phyloP scores from a whole-genome alignment of 1,140 invertebrate species.

The Lerema accius region DNA sequence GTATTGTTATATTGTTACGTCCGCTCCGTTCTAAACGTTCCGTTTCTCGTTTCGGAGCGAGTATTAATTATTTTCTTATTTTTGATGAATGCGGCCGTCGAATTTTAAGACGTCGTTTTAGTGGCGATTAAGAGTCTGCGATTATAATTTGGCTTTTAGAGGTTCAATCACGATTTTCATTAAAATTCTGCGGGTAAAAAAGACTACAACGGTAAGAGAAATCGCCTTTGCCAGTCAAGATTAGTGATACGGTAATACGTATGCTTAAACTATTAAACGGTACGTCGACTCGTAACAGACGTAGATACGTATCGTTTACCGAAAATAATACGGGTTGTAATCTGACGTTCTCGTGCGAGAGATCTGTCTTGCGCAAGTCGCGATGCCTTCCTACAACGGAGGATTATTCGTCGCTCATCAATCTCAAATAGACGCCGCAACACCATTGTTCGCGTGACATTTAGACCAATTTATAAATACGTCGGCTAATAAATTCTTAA shows the following conservation, averaged over 20 bases:
- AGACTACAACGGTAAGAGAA: conserved; percentile 41
- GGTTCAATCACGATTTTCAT: conserved; percentile 62
- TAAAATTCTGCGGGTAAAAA: conserved; percentile 51
- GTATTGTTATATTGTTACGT: conserved; percentile 78
- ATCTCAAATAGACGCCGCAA: conserved; percentile 72
- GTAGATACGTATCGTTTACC: conserved; percentile 76
- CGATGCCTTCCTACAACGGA: conserved; percentile 54
- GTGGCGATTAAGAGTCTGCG: conserved; percentile 59
- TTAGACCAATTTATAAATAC: conserved; percentile 77
- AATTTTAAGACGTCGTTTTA: conserved; percentile 69
- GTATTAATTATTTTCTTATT: conserved; percentile 82
- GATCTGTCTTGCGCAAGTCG: conserved; percentile 59
- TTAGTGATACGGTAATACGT: conserved; percentile 56
- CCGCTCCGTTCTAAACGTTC: conserved; percentile 61
- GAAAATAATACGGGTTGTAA: conserved; percentile 73
- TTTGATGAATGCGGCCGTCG: conserved; percentile 73
- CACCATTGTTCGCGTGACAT: conserved; percentile 79
- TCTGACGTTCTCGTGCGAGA: conserved; percentile 66
- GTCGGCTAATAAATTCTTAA: conserved; percentile 61
- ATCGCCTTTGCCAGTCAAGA: conserved; percentile 64
- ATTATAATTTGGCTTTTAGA: conserved; percentile 57
- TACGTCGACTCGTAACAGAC: conserved; percentile 61
- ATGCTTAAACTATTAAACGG: conserved; percentile 69
- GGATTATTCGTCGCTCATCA: conserved; percentile 77
- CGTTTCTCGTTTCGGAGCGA: conserved; percentile 63